Base-by-base conservation (phyloP, 1,140 invertebrate species). In the Himalopsyche phryganea region DNA sequence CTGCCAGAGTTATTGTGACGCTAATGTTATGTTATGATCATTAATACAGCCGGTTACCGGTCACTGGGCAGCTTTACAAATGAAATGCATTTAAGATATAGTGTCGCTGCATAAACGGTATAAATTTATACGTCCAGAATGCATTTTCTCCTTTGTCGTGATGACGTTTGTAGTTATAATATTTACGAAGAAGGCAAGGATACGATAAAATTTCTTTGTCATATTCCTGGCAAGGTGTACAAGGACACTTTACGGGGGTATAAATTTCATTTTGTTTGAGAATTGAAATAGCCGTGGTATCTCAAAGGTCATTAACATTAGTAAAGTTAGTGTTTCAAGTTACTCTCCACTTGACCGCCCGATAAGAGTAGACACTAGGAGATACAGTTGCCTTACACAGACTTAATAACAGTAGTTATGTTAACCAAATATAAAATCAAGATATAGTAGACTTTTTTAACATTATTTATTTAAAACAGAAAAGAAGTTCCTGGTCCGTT, bases 1-100 rank as follows among this genome's bases (percentile, higher is more conserved):
- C 32, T 2, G 13, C 7, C 13, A 32, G 18, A 51, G 49, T 51
- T 51, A 51, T 38, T 13, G 49, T 23, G 49, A 51, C 49, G 14
- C 19, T 51, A 51, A 51, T 51, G 49, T 40, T 51, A 40, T 40
- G 49, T 51, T 51, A 51, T 51, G 49, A 51, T 50, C 47, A 15
- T 10, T 9, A 23, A 23, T 50, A 50, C 6, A 33, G 20, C 44
- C 44, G n/a, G 47, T 50, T 6, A 14, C 32, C 17, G 49, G 10
- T 35, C 9, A 35, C 23, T 9, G 3, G 23, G 23, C 23, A 28
- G 13, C n/a, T 15, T 19, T n/a, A 38, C 49, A 32, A 50, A 50
- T 33, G 47, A 50, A 50, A 50, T 50, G 47, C 28, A 50, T 50
- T 50, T 50, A 50, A 50, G 28, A 50, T 50, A 50, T 50, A 50